Evolutionary conservation across 2,113 vertebrate genomes (phyloP), one percentile per base, ranked within the genome.

Genomic region (Isichthys henryi): DNA sequence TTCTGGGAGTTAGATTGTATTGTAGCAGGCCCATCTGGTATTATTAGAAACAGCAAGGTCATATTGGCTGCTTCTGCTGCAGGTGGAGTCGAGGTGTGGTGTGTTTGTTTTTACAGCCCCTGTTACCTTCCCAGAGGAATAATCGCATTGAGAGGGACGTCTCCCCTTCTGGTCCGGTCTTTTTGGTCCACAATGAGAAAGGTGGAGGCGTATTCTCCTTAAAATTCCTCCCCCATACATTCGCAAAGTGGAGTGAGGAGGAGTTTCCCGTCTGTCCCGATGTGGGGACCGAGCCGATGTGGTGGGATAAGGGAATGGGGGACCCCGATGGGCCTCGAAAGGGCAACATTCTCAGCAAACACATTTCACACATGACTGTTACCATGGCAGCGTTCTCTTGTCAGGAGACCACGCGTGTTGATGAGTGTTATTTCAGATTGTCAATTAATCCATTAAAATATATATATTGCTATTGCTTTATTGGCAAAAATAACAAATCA

Each of bases 1-100:
- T 86, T 35, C 53, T 77, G 62, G 91, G 89, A 49, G 15, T 45
- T 84, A 74, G 86, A 88, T 84, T 58, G 88, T 88, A 87, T 77
- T 88, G 88, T 84, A 56, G 56, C 43, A 74, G n/a, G 53, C 21
- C 27, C 53, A 19, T 19, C 49, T 46, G 87, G 9, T 89, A 50
- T 62, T 85, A 87, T 53, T 86, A 58, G 52, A 77, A 46, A 77
- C 83, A 87, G 85, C 50, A 35, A 87, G 53, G 87, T 85, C 35
- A 86, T 88, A 45, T 74, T 52, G 35, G 56, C 39, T 58, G 50
- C 11, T 62, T 15, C 86, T 86, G 58, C 17, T 82, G 70, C 80
- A 77, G 45, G 87, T 70, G 66, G 66, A 35, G 49, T 35, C 23
- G n/a, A 66, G 48, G 85, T 49, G 43, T 77, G 82, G 48, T 27